A percentile compares a stretch with the other conserved stretches of the same genome.
These are phyloP conservation scores for Glyphotaelius pellucidus DNA, from an alignment of 2,888 invertebrate species.

Conservation along the genomic window DNA sequence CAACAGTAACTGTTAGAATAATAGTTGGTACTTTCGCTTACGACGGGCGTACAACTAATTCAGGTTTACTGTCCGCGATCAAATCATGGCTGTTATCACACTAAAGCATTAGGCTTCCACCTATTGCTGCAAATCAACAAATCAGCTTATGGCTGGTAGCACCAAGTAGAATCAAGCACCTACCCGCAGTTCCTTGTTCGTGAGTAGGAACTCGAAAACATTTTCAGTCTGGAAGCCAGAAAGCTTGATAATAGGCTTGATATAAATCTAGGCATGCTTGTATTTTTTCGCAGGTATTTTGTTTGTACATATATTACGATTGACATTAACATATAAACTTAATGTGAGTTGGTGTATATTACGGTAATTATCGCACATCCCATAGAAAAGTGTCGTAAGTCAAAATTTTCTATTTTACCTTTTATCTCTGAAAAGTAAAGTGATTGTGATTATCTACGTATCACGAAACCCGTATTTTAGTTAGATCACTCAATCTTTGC, in stretches of 20 bases:
- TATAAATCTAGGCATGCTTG: too few species aligned
- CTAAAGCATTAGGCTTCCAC: background rate
- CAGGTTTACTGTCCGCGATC: background rate
- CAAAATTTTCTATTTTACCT: too few species aligned
- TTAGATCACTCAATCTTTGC: too few species aligned
- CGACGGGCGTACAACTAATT: background rate
- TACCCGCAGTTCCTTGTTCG: background rate
- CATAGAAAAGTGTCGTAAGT: too few species aligned
- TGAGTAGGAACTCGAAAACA: background rate
- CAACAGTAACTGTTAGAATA: background rate
- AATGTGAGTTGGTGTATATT: too few species aligned
- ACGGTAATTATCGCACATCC: too few species aligned
- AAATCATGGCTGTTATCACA: background rate
- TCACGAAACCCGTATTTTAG: too few species aligned
- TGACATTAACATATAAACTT: too few species aligned
- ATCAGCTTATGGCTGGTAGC: background rate
- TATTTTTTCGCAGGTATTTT: too few species aligned
- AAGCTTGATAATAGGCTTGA: background rate
- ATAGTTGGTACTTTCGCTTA: background rate
- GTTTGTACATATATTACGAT: background rate
- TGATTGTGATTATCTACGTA: too few species aligned
- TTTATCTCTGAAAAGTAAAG: too few species aligned
- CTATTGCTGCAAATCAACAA: background rate
- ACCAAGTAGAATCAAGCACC: background rate
- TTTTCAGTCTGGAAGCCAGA: background rate